A percentile compares a stretch with the other conserved stretches of the same genome.
Conservation (phyloP, 1,140 invertebrate species). For the Lerema accius region DNA sequence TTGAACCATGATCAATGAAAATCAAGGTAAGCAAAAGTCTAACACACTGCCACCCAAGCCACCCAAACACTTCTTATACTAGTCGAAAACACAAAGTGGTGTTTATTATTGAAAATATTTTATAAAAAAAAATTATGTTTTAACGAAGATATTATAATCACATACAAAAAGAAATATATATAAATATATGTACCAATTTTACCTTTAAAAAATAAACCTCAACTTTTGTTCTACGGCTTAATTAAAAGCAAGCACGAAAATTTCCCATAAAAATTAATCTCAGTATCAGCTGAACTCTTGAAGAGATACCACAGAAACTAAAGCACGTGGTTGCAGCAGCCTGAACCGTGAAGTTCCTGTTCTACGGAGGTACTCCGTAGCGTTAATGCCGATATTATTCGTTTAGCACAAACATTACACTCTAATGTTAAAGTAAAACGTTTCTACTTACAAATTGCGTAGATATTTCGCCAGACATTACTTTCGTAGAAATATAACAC, state of each 20-base stretch:
- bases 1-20: conserved; percentile 44
- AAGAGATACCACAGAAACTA: not conserved
- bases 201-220: too few relatives aligned
- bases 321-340: conserved; percentile 1
- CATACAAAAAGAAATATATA: too few relatives aligned
- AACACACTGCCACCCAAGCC: conserved; percentile 19
- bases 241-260: not conserved
- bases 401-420: not conserved
- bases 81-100: conserved; percentile 6
- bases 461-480: conserved; percentile 11
- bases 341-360: not conserved
- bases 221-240: too few relatives aligned
- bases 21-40: conserved; percentile 39
- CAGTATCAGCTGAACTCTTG: not conserved
- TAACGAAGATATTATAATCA: conserved; percentile 18
- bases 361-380: too few relatives aligned
- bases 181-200: too few relatives aligned
- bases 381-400: not conserved
- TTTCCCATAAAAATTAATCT: not conserved
- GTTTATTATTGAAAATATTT: conserved; percentile 12
- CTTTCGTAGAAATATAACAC: not conserved
- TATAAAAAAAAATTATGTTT: conserved; percentile 21
- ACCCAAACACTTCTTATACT: not conserved
- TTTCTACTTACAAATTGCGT: conserved; percentile 18
- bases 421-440: not conserved